Conservation (phyloP, 2,888 invertebrate genomes). For the Prenolepis imparis region DNA sequence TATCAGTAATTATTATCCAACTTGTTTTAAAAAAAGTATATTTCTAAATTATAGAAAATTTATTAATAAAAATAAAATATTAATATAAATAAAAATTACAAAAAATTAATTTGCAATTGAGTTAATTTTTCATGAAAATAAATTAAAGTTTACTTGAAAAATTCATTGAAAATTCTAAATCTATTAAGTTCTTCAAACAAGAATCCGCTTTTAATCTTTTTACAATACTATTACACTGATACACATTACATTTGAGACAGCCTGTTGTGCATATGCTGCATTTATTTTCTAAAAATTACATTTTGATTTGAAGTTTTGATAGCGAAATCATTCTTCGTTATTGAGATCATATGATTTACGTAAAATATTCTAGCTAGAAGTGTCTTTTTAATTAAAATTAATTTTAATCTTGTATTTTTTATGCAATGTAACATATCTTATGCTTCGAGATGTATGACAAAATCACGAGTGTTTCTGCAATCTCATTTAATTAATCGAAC, state of each 20-base stretch:
- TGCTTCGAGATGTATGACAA: background rate
- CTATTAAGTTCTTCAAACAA: background rate
- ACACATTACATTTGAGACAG: slow-evolving; percentile 34
- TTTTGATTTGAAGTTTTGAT: background rate
- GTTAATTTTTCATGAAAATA: background rate
- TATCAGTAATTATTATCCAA: background rate
- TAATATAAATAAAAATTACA: background rate
- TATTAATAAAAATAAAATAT: background rate
- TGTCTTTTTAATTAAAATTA: slow-evolving; percentile 37
- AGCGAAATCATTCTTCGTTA: background rate
- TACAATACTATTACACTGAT: background rate
- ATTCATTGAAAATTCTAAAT: background rate
- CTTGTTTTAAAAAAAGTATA: slow-evolving; percentile 1
- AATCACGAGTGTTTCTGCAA: background rate
- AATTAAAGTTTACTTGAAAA: background rate
- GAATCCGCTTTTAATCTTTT: background rate
- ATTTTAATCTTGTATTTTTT: slow-evolving; percentile 32
- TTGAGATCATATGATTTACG: background rate
- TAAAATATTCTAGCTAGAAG: slow-evolving; percentile 32
- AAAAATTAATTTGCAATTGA: background rate
- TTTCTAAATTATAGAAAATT: background rate
- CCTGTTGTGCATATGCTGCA: background rate
- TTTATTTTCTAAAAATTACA: slow-evolving; percentile 3
- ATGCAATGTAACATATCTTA: background rate
- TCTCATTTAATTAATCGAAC: slow-evolving; percentile 20